Evolutionary conservation across 2,888 invertebrate species (phyloP), one percentile per base, ranked within the genome.

Genomic region (Hoplodrina ambigua): DNA sequence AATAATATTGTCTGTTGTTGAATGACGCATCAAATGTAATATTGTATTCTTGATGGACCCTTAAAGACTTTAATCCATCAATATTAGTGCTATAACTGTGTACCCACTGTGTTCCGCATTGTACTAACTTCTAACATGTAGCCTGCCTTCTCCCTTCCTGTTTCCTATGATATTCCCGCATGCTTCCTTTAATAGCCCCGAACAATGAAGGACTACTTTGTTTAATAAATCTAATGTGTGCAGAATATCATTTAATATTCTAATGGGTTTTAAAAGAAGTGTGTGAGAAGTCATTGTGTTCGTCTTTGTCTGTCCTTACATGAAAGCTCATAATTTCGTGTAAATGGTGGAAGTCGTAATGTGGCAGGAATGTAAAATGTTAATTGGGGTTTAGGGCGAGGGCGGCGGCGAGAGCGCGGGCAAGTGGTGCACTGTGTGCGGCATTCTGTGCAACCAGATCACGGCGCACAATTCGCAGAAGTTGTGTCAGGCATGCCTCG

Each of bases 401-500:
- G 91, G 90, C 89, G 92, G 92, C 91, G 92, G 92, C 90, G 95
- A 93, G 83, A 85, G 86, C 80, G 93, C 90, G 86, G 93, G 93
- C 88, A 94, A 94, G 89, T 91, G 93, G 92, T 96, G 96, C 91
- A 91, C 95, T 82, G 94, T 95, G 81, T 96, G 96, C 95, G 95
- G 96, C 90, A 96, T 96, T 89, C 93, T 92, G 88, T 96, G 96
- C 93, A 91, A 93, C 88, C 94, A 93, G 90, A 96, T 93, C 87
- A 96, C 96, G 90, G 88, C 92, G 85, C 94, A 95, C 94, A 95
- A 96, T 91, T 93, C 96, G 85, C 96, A 96, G 87, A 95, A 94
- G 93, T 92, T 96, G 91, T 96, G 96, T 88, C 96, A 95, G 94
- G 95, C 96, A 90, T 96, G 96, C 95, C 95, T 96, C 94, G 95